Evolutionary conservation across 2,797 vertebrate species (phyloP).

Genomic region (Sebastes reedi): DNA sequence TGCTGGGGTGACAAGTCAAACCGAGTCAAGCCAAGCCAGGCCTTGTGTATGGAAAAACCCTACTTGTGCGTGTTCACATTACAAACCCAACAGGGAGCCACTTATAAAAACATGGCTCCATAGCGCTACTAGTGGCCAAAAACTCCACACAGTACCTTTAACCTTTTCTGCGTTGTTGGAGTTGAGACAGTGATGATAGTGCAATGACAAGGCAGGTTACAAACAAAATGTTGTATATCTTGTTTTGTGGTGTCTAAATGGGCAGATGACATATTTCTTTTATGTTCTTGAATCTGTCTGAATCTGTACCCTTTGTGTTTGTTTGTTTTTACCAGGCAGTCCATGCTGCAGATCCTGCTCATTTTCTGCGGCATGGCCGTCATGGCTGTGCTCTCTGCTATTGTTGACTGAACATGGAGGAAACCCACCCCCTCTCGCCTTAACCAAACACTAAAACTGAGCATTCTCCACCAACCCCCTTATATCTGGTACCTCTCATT

Average conservation of each 20-base stretch:
- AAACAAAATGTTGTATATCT: background rate
- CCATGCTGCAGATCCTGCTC: slow-evolving; percentile 90
- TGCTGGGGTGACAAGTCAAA: too few species aligned
- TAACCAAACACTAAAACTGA: slow-evolving; percentile 35
- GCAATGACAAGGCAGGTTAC: fast-evolving
- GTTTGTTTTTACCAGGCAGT: slow-evolving; percentile 82
- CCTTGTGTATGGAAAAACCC: too few species aligned
- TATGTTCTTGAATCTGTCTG: slow-evolving; percentile 52
- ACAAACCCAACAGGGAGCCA: background rate
- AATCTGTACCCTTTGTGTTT: slow-evolving; percentile 7
- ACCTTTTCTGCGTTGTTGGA: background rate
- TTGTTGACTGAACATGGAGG: slow-evolving; percentile 80
- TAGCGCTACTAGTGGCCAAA: too few species aligned
- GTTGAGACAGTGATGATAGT: background rate
- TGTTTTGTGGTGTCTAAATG: background rate
- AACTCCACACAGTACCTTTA: background rate
- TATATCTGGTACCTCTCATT: slow-evolving; percentile 12
- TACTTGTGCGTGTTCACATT: background rate
- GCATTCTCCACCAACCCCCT: background rate
- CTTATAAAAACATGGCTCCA: background rate
- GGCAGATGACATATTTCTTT: background rate
- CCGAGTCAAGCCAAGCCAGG: too few species aligned
- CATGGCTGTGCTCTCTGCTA: slow-evolving; percentile 90
- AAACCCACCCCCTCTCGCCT: slow-evolving; percentile 1
- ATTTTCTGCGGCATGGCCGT: slow-evolving; percentile 89